Evolutionary conservation across 2,113 vertebrate species (phyloP), one percentile per base, ranked within the genome.

Genomic region (Gallinago jamesoni): DNA sequence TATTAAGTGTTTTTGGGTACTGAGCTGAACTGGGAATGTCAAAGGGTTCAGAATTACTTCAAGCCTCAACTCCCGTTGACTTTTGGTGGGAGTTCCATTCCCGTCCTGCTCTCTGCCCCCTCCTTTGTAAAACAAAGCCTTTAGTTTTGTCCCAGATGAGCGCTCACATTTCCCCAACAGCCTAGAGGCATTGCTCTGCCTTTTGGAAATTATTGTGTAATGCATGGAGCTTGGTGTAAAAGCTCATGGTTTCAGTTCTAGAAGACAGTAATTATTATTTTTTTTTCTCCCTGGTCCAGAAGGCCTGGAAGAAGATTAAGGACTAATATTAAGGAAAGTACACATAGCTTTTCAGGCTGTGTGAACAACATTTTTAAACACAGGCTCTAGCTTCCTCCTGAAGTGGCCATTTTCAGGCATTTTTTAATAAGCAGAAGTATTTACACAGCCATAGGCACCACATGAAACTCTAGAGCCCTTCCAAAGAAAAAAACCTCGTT

Each of bases 141-240:
- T 88, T 70, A 56, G 14, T 89, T 95, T 77, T 84, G 52, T 96
- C 94, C 92, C 93, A 90, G 56, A 90, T 72, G 90, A 84, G 56
- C 1, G 2, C 81, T 96, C 63, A 62, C 48, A 93, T 92, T 95
- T 89, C 76, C 35, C 72, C 67, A 94, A 59, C 52, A 95, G 83
- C 92, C 92, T 70, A 55, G 76, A 92, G 90, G 82, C 73, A 89
- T 27, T 64, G 47, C 41, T 85, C 30, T 92, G 79, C 24, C 79
- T 86, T 82, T 94, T 89, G 90, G 85, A 96, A 95, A 89, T 77
- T 86, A 27, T 94, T 88, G 75, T 91, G n/a, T 90, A 83, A 94
- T 69, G 22, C 5, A 23, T 84, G 53, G 43, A 88, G 39, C 43
- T 80, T 88, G 68, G 14, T 81, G 56, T 80, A 80, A 82, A 68